Percentiles rank a stretch among this genome's conserved stretches.
Evolutionary conservation across 2,888 invertebrate species (phyloP).

Genomic region (Hypercompe scribonia): DNA sequence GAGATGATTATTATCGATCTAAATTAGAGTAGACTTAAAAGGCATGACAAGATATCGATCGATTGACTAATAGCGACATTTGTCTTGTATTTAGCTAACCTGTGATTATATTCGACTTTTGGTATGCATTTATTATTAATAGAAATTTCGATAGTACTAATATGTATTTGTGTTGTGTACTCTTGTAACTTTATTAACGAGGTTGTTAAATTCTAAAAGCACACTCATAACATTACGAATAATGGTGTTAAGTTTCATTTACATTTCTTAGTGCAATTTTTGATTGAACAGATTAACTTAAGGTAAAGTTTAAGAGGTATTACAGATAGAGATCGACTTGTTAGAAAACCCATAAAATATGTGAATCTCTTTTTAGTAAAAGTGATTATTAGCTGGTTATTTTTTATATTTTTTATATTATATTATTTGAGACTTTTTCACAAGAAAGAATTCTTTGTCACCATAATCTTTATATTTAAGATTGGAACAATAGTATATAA

Average conservation of each 20-base stretch:
- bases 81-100: conserved; percentile 35
- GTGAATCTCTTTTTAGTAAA: background rate
- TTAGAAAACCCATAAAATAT: background rate
- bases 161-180: background rate
- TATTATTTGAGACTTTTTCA: too few species aligned
- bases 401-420: too few species aligned
- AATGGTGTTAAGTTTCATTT: too few species aligned
- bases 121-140: conserved; percentile 14
- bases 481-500: too few species aligned
- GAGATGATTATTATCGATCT: conserved; percentile 61
- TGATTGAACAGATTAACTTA: too few species aligned
- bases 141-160: background rate
- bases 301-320: too few species aligned
- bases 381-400: background rate
- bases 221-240: too few species aligned
- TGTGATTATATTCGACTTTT: conserved; percentile 20
- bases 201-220: background rate
- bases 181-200: background rate
- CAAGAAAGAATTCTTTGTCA: too few species aligned
- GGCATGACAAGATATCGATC: conserved; percentile 65
- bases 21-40: conserved; percentile 63
- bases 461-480: too few species aligned
- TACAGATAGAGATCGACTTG: background rate
- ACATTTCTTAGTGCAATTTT: too few species aligned
- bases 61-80: conserved; percentile 55